phyloP scores from a whole-genome alignment of 1,140 invertebrate species.

The Drosophila athabasca region DNA sequence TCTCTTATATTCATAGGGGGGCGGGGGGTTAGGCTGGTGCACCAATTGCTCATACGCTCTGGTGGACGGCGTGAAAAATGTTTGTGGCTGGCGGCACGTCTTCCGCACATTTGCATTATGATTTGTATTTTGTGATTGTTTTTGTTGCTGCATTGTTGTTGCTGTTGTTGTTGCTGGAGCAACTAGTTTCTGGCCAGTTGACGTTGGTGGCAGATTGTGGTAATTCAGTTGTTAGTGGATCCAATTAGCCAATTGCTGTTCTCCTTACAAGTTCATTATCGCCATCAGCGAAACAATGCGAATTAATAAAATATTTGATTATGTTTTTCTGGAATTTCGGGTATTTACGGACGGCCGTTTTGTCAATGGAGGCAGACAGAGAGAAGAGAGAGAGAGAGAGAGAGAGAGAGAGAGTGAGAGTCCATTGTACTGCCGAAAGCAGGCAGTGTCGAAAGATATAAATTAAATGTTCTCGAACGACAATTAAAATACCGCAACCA shows the following conservation, averaged over 20 bases:
- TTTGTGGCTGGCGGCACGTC: conserved; percentile 33
- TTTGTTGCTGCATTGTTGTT: too few relatives aligned
- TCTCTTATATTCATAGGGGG: conserved; percentile 28
- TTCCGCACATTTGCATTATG: conserved; percentile 59
- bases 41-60: conserved; percentile 66
- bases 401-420: conserved; percentile 17
- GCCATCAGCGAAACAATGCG: conserved; percentile 23
- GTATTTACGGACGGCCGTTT: conserved; percentile 7
- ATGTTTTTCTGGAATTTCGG: conserved; percentile 10
- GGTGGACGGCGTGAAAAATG: conserved; percentile 47
- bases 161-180: too few relatives aligned
- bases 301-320: conserved; percentile 17
- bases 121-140: conserved; percentile 9
- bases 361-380: conserved; percentile 23
- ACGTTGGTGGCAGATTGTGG: conserved; percentile 33
- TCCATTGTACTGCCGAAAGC: conserved; percentile 45
- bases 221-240: conserved; percentile 37
- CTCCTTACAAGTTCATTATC: conserved; percentile 72
- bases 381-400: background rate
- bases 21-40: background rate
- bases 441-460: conserved; percentile 16
- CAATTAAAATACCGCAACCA: conserved; percentile 42
- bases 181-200: background rate
- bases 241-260: conserved; percentile 29
- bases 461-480: conserved; percentile 33